Conservation (phyloP, 1,140 invertebrate species). For the Drosophila bifasciata region DNA sequence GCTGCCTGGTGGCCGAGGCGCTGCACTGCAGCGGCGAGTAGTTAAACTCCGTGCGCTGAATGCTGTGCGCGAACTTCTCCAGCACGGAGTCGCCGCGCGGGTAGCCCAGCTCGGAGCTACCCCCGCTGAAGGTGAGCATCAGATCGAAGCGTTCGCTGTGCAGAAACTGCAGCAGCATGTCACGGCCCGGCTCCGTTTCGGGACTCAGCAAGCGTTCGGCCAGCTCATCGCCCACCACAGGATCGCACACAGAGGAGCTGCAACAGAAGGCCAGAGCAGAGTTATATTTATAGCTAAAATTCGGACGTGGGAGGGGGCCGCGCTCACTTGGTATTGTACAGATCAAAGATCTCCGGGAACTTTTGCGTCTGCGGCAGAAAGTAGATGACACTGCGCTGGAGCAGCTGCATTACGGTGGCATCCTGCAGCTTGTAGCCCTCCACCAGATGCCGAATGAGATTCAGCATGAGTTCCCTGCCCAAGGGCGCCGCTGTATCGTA, state of each 20-base stretch:
- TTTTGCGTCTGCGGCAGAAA: constrained; percentile 88
- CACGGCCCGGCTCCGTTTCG: constrained; percentile 52
- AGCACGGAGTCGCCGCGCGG: constrained; percentile 64
- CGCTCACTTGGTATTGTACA: constrained; percentile 77
- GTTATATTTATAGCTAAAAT: too few relatives aligned
- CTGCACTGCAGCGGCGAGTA: constrained; percentile 71
- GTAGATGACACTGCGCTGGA: constrained; percentile 91
- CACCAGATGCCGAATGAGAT: constrained; percentile 92
- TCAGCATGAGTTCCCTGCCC: constrained; percentile 92
- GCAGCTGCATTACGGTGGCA: constrained; percentile 86
- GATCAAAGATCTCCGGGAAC: constrained; percentile 57
- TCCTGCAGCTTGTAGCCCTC: constrained; percentile 89
- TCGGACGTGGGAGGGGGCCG: too few relatives aligned
- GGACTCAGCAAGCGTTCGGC: constrained; percentile 74
- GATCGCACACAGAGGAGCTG: constrained; percentile 78
- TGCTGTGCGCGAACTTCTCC: constrained; percentile 72
- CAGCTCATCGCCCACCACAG: constrained; percentile 69
- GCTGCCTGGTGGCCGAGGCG: constrained; percentile 51
- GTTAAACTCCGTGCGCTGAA: constrained; percentile 73
- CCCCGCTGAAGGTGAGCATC: constrained; percentile 73
- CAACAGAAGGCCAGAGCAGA: neutral
- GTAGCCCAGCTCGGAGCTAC: constrained; percentile 68
- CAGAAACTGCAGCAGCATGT: constrained; percentile 72
- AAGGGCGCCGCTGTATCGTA: constrained; percentile 91
- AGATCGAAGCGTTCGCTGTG: constrained; percentile 73